phyloP scores from a whole-genome alignment of 1,140 invertebrate genomes.

The Psix sp. region DNA sequence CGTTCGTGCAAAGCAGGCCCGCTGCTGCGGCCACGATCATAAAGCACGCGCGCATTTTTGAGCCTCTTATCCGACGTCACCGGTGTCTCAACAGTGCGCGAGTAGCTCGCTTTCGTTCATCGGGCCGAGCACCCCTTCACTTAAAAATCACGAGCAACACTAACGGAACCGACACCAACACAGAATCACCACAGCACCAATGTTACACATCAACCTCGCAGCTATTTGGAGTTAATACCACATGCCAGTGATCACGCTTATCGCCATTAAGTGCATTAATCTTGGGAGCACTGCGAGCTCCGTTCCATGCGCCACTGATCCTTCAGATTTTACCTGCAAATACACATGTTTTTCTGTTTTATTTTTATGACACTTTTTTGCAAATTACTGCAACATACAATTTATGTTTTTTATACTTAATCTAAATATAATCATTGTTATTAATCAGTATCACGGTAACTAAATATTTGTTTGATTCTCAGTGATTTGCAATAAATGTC shows the following conservation, averaged over 20 bases:
- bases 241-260: conserved; percentile 26
- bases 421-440: too few relatives aligned
- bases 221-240: conserved; percentile 27
- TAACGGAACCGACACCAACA: conserved; percentile 13
- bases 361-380: too few relatives aligned
- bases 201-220: conserved; percentile 17
- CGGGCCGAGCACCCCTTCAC: conserved; percentile 44
- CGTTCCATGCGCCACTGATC: conserved; percentile 11
- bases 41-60: conserved; percentile 48
- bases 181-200: conserved; percentile 21
- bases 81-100: conserved; percentile 30
- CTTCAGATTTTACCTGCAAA: conserved; percentile 1
- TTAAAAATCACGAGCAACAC: conserved; percentile 47
- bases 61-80: conserved; percentile 33
- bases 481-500: too few relatives aligned
- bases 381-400: too few relatives aligned
- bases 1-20: conserved; percentile 41
- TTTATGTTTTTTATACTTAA: too few relatives aligned
- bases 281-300: conserved; percentile 6
- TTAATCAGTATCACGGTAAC: too few relatives aligned
- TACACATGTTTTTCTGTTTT: conserved; percentile 1
- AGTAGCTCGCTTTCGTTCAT: conserved; percentile 32
- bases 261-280: conserved; percentile 35
- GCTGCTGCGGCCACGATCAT: conserved; percentile 36
- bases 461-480: too few relatives aligned